phyloP scores from a whole-genome alignment of 1,140 invertebrate genomes.

The Drosophila funebris region DNA sequence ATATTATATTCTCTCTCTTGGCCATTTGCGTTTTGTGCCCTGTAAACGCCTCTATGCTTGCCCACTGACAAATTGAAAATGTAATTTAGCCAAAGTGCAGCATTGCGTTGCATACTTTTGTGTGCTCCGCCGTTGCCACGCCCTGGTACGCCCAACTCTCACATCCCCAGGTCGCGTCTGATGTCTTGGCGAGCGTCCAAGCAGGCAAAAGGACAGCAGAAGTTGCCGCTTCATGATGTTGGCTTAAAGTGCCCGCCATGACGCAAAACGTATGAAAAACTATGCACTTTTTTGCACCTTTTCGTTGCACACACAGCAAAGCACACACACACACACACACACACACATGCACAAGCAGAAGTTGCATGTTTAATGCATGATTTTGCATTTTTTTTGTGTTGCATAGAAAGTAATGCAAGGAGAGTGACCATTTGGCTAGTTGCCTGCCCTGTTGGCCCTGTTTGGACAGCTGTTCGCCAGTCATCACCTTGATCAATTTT shows the following conservation, averaged over 20 bases:
- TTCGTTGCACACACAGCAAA: background rate
- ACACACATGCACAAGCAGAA: background rate
- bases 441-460: background rate
- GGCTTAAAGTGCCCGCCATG: slow-evolving; percentile 40
- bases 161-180: background rate
- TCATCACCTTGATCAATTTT: slow-evolving; percentile 28
- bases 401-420: background rate
- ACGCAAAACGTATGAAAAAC: slow-evolving; percentile 61
- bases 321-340: slow-evolving; percentile 7
- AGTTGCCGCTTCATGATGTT: slow-evolving; percentile 22
- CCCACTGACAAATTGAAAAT: slow-evolving; percentile 77
- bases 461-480: slow-evolving; percentile 4
- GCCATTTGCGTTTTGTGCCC: slow-evolving; percentile 20
- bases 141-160: background rate
- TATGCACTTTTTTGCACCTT: slow-evolving; percentile 33
- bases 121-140: slow-evolving; percentile 14
- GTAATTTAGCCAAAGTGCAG: slow-evolving; percentile 75
- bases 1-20: background rate
- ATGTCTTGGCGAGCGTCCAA: slow-evolving; percentile 55
- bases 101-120: slow-evolving; percentile 51
- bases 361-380: slow-evolving; percentile 56
- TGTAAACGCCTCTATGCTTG: slow-evolving; percentile 23
- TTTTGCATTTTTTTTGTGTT: slow-evolving; percentile 37
- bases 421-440: slow-evolving; percentile 19
- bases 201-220: slow-evolving; percentile 27